Percentiles rank a stretch among this genome's conserved stretches.
Conservation (phyloP, 2,797 vertebrate species). For the Syndactyla subalaris region DNA sequence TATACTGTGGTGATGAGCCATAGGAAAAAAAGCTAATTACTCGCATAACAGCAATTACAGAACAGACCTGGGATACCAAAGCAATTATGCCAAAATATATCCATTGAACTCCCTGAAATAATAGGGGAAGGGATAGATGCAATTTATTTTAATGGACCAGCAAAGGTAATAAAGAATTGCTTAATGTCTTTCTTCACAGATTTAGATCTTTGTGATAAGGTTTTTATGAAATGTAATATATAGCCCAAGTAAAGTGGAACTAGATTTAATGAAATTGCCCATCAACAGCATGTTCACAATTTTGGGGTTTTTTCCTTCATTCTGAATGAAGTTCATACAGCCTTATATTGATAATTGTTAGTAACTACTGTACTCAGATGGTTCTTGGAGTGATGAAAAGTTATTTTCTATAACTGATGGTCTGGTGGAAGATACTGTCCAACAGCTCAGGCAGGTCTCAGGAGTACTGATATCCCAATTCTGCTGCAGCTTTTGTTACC, state of each 20-base stretch:
- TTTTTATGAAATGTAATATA: conserved; percentile 52
- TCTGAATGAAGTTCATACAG: neutral
- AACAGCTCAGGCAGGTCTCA: neutral
- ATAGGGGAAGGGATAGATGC: conserved; percentile 33
- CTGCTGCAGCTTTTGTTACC: neutral
- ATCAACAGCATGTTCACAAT: neutral
- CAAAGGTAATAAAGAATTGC: conserved; percentile 49
- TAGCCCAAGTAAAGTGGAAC: conserved; percentile 46
- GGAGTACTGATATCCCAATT: neutral
- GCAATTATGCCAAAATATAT: conserved; percentile 15
- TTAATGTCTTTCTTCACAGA: conserved; percentile 44
- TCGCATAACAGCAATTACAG: neutral
- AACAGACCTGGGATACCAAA: conserved; percentile 40
- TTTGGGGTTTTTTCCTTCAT: neutral
- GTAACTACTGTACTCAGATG: neutral
- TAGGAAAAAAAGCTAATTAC: neutral
- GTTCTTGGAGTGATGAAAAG: neutral
- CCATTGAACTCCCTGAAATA: conserved; percentile 28
- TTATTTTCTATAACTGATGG: neutral
- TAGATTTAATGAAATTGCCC: conserved; percentile 22
- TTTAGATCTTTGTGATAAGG: conserved; percentile 66
- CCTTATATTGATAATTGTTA: neutral
- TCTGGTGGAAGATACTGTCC: neutral
- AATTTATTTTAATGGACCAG: conserved; percentile 65
- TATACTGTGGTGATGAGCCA: neutral